Conservation (phyloP, 2,113 vertebrate genomes). For the Dipodomys spectabilis region DNA sequence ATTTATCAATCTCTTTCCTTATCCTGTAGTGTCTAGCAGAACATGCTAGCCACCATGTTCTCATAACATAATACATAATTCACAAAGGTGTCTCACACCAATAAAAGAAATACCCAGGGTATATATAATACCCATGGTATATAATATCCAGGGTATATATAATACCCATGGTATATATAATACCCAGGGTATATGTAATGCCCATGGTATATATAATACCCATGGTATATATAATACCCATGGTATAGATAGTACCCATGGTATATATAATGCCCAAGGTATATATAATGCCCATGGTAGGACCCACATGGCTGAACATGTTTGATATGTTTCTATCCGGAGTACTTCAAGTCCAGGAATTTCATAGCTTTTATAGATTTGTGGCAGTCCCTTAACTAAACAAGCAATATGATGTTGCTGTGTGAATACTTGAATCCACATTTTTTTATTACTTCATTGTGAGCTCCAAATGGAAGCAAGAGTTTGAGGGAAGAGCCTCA, state of each 20-base stretch:
- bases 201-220: no score
- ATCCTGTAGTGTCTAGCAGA: not conserved
- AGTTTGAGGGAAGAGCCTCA: not conserved
- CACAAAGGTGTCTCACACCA: not conserved
- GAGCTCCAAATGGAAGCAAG: not conserved
- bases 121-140: no score
- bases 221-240: not conserved
- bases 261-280: no score
- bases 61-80: not conserved
- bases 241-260: accelerated
- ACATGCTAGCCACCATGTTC: not conserved
- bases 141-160: not conserved
- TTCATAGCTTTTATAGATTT: no score
- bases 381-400: no score
- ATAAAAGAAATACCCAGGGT: no score
- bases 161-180: no score
- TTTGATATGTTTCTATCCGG: not conserved
- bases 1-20: not conserved
- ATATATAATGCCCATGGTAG: not conserved
- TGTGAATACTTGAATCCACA: not conserved
- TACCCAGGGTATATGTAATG: not conserved
- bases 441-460: not conserved
- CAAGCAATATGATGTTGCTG: not conserved
- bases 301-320: no score
- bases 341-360: not conserved